Base-by-base conservation (phyloP, 2,888 invertebrate species). In the Drosophila bunnanda region DNA sequence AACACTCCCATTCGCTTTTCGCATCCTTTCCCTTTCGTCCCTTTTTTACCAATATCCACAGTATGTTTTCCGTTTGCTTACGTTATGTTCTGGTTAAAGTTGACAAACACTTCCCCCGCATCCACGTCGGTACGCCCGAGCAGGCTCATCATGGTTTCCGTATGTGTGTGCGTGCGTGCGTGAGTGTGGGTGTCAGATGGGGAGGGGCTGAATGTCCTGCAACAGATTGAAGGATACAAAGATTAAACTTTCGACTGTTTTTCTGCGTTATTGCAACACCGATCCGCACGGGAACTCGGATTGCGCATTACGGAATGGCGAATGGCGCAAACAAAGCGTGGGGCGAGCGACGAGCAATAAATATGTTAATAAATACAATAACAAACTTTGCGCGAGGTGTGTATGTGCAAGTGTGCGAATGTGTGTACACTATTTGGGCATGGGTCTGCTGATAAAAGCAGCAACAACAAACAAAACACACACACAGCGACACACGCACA, bases 61-160 rank as follows among this genome's bases (percentile, higher is more conserved):
- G 28, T 43, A 6, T 15, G 13, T 32, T 28, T 32, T 28, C 44
- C 46, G 2, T 53, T 28, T 9, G 96, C 98, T 97, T 96, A 98
- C 98, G 98, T 97, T 95, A 96, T 96, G 93, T 99, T 98, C 93
- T 99, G 98, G 93, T 99, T 99, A 93, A 99, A 99, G 93, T 98
- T 98, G 89, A 98, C 98, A 93, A 97, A 98, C 93, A 97, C 96
- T 93, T 96, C 96, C 93, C 96, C 96, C 93, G 95, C 95, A 93
- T 96, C 92, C 57, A 92, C 89, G 67, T 92, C 92, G 75, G 90
- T 88, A 79, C 91, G 86, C 66, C 91, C 91, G 61, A 92, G 77
- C 69, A 92, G 81, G 82, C 90, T 91, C 91, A 91, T 91, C 87
- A 89, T 91, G 62, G 57, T 75, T 61, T 52, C 52, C 44, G 44